These are phyloP conservation scores for Panopea generosa DNA, from an alignment of 2,888 invertebrate genomes.

Conservation along the genomic window DNA sequence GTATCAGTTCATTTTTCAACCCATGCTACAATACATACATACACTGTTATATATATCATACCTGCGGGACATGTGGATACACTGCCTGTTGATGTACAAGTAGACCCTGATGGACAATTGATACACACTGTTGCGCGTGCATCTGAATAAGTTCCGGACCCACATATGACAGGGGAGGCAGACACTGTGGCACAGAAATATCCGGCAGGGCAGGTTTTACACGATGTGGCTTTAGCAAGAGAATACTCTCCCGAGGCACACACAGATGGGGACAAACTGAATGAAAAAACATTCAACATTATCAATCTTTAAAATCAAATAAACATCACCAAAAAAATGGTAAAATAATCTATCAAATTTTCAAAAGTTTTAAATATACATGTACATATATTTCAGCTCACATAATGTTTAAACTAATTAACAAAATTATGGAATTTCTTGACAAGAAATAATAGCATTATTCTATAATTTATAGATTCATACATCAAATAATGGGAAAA, in stretches of 20 bases:
- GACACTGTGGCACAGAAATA: conserved; percentile 63
- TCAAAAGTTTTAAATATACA: no score
- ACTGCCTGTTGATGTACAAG: conserved; percentile 78
- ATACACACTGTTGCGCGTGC: conserved; percentile 70
- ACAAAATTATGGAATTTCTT: no score
- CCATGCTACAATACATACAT: no score
- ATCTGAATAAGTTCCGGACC: conserved; percentile 73
- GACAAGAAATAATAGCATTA: no score
- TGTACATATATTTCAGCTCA: no score
- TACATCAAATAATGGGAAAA: no score
- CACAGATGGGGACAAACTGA: conserved; percentile 56
- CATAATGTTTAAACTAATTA: no score
- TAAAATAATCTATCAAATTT: no score
- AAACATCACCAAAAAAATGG: no score
- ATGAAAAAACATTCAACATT: conserved; percentile 12
- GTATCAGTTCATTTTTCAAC: no score
- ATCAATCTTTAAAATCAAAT: no score
- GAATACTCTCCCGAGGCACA: conserved; percentile 73
- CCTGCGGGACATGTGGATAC: conserved; percentile 71
- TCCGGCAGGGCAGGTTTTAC: conserved; percentile 74
- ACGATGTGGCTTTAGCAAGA: conserved; percentile 59
- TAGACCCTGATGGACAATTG: conserved; percentile 76
- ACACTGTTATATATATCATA: conserved; percentile 47
- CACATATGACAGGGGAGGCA: conserved; percentile 64
- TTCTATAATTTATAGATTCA: no score